phyloP scores from a whole-genome alignment of 2,113 vertebrate species.

The Thalassoma bifasciatum region DNA sequence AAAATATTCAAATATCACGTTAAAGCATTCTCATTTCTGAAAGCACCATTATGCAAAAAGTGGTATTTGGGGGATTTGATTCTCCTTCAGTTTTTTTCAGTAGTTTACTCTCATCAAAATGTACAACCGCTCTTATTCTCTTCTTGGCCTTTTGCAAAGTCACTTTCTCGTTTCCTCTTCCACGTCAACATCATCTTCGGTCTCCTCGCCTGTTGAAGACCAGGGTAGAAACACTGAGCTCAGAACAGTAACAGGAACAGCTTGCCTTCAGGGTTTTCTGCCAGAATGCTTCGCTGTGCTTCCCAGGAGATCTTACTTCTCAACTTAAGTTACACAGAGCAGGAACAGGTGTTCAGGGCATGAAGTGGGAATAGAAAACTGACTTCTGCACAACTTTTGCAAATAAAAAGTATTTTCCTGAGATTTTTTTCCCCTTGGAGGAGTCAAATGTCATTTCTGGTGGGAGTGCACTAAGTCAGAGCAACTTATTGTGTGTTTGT shows the following conservation, averaged over 20 bases:
- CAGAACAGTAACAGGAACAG: not conserved
- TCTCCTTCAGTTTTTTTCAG: not conserved
- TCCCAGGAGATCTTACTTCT: not conserved
- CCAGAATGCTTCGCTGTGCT: not conserved
- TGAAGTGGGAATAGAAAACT: not conserved
- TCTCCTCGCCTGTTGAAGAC: not conserved
- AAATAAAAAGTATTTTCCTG: not conserved
- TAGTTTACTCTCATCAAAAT: not conserved
- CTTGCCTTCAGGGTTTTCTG: not conserved
- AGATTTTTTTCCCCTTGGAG: no score
- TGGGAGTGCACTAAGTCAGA: no score
- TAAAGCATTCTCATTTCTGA: not conserved
- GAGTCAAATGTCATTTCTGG: no score
- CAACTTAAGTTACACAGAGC: not conserved
- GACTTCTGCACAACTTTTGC: not conserved
- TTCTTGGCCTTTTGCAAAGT: not conserved
- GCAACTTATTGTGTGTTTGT: not conserved
- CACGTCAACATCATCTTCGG: not conserved
- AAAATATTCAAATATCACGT: not conserved
- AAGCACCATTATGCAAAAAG: not conserved
- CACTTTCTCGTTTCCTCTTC: not conserved
- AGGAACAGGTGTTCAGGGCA: not conserved
- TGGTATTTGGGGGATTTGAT: not conserved
- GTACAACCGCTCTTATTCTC: not conserved
- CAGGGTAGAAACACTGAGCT: not conserved